Evolutionary conservation across 2,113 vertebrate species (phyloP), one percentile per base, ranked within the genome.

Genomic region (Proterorhinus semilunaris): DNA sequence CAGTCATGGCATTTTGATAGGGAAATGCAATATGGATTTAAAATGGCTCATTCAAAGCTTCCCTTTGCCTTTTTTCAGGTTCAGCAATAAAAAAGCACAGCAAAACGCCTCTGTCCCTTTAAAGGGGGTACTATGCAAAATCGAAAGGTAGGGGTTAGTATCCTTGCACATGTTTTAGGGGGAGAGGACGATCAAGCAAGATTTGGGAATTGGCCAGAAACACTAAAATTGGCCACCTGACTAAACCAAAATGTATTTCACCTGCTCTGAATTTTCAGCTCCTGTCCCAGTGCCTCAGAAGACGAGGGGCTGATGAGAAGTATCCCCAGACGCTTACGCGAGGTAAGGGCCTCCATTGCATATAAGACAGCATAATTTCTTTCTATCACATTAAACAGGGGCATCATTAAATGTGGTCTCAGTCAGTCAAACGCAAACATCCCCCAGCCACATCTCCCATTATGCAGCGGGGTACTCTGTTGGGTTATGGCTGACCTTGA

Each of bases 341-440:
- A 78, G 62, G 68, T 72, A 72, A 80, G 49, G 74, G 79, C 62
- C 76, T 75, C 63, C 1, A 52, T 75, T 81, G 86, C 80, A 86
- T 88, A 84, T 84, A 1, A 84, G 87, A 90, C 83, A 86, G 81
- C 76, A 78, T 77, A 62, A 82, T 86, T 87, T 83, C 75, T 72
- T 81, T 76, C 71, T 71, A 83, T 46, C 73, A 81, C 81, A 81
- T 86, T 79, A 83, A 75, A 73, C 66, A 61, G n/a, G 71, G 78
- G 80, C 76, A 66, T 83, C 84, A 80, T 86, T 86, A 83, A 83
- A 81, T 71, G 72, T 43, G 68, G 71, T 66, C 86, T 76, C 75
- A 83, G 76, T 84, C 84, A 83, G 76, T 82, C 82, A 81, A 70
- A 74, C 66, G 7, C 75, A 62, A 78, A 72, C 76, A 72, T 75